Evolutionary conservation across 1,140 invertebrate species (phyloP).

Genomic region (Zelostemma sp.): DNA sequence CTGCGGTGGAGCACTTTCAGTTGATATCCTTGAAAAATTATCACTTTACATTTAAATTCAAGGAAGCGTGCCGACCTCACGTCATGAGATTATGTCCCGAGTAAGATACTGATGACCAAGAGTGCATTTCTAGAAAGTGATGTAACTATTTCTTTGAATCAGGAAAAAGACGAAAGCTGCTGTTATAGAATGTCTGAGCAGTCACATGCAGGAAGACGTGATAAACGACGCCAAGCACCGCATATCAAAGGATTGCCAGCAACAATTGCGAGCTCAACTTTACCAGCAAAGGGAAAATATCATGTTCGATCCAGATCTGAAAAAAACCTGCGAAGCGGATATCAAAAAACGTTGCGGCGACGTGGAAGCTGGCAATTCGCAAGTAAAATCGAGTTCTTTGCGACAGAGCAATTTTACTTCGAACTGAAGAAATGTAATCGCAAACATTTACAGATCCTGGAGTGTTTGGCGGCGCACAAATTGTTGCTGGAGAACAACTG

Average conservation of each 20-base stretch:
- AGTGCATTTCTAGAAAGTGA: no score
- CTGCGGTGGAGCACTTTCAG: conserved; percentile 95
- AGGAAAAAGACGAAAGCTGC: conserved; percentile 81
- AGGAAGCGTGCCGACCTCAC: conserved; percentile 89
- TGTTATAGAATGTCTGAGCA: conserved; percentile 92
- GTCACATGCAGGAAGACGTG: conserved; percentile 90
- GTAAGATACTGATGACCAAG: conserved; percentile 54
- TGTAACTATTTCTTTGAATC: conserved; percentile 57
- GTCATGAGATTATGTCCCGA: conserved; percentile 85
- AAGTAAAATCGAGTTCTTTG: conserved; percentile 68
- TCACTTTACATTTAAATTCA: conserved; percentile 95
- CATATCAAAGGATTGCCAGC: conserved; percentile 87
- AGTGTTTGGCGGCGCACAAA: conserved; percentile 85
- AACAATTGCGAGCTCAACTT: conserved; percentile 89
- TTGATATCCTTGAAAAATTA: conserved; percentile 94
- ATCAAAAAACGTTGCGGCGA: conserved; percentile 81
- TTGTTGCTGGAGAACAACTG: conserved; percentile 78
- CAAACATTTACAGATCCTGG: conserved; percentile 76
- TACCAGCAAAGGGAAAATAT: conserved; percentile 91
- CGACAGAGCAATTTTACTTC: no score
- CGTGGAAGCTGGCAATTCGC: conserved; percentile 81
- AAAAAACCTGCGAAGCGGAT: conserved; percentile 81
- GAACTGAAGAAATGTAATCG: conserved; percentile 13
- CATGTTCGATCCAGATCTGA: conserved; percentile 85
- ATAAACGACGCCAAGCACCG: conserved; percentile 81